A percentile compares a stretch with the other conserved stretches of the same genome.
These are phyloP conservation scores for Apotomis turbidana DNA, from an alignment of 2,888 invertebrate species.

Conservation along the genomic window DNA sequence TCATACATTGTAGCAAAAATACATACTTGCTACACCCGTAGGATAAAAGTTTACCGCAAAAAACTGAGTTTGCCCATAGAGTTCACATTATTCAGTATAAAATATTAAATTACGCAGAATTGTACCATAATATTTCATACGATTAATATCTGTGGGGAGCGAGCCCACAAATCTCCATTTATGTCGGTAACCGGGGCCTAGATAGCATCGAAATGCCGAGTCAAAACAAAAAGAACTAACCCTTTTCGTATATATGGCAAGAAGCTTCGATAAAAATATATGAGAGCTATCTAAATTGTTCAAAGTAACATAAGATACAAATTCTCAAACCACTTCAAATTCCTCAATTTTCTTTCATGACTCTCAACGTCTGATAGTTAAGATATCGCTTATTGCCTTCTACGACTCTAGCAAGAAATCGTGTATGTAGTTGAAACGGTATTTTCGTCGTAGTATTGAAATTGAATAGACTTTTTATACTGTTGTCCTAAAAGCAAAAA, in stretches of 20 bases:
- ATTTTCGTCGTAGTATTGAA: constrained; percentile 37
- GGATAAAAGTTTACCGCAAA: constrained; percentile 13
- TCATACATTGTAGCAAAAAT: not conserved
- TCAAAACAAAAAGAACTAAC: constrained; percentile 48
- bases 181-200: constrained; percentile 49
- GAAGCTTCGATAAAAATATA: constrained; percentile 33
- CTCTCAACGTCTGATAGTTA: constrained; percentile 49
- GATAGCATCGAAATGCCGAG: constrained; percentile 53
- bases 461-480: constrained; percentile 38
- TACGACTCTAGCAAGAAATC: constrained; percentile 40
- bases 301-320: constrained; percentile 18
- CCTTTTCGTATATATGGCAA: constrained; percentile 48
- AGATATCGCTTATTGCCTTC: constrained; percentile 51
- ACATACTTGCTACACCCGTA: constrained; percentile 1
- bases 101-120: constrained; percentile 47
- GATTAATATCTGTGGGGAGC: constrained; percentile 53
- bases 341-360: constrained; percentile 45
- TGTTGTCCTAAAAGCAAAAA: constrained; percentile 47
- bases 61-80: not conserved
- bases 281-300: constrained; percentile 33
- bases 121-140: constrained; percentile 51
- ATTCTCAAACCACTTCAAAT: constrained; percentile 22
- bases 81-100: constrained; percentile 39
- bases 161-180: constrained; percentile 59
- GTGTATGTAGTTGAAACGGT: constrained; percentile 40